A percentile compares a stretch with the other conserved stretches of the same genome.
Conservation (phyloP, 2,113 vertebrate species). For the Mesoclemmys tuberculata region DNA sequence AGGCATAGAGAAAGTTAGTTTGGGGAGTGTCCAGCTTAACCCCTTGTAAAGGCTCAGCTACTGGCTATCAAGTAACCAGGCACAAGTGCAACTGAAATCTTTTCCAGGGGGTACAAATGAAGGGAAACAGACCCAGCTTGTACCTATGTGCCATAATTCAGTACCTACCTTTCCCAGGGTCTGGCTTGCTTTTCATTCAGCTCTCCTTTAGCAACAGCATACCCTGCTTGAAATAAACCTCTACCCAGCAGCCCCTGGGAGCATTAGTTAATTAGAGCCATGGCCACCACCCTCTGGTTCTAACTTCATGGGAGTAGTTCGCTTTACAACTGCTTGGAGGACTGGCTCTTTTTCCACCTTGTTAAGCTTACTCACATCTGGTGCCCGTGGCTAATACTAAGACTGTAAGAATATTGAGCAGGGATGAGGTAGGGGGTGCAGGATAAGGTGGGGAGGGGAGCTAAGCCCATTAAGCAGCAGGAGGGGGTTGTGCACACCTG, state of each 20-base stretch:
- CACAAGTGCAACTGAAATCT: neutral
- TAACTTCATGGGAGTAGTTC: neutral
- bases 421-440: neutral
- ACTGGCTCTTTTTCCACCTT: neutral
- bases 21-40: too few relatives aligned
- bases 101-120: neutral
- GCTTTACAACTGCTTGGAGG: neutral
- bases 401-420: too few relatives aligned
- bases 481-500: neutral
- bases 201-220: too few relatives aligned
- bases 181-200: neutral
- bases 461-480: neutral
- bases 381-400: neutral
- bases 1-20: too few relatives aligned
- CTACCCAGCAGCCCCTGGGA: neutral
- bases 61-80: neutral
- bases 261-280: rapidly evolving
- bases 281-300: rapidly evolving
- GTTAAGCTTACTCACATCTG: neutral
- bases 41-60: too few relatives aligned
- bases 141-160: neutral
- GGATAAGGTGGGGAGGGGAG: neutral
- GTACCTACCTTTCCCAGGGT: neutral
- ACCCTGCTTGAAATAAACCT: neutral
- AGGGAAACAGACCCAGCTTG: neutral